A percentile compares a stretch with the other conserved stretches of the same genome.
phyloP scores from a whole-genome alignment of 2,888 invertebrate species.

The Phoenoteleia sp. region DNA sequence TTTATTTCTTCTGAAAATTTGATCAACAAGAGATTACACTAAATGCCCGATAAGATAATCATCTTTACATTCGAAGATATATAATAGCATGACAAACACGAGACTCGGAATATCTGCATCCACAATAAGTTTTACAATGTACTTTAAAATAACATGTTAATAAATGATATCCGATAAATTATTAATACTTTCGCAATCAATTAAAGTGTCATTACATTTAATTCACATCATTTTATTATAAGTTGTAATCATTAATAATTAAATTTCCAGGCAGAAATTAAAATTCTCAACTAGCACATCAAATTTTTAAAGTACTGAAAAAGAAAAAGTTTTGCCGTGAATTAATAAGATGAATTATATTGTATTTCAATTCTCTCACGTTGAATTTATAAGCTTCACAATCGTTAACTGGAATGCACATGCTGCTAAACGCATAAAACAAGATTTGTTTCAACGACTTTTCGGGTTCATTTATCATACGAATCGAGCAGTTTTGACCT shows the following conservation, averaged over 20 bases:
- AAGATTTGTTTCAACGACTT: slow-evolving; percentile 61
- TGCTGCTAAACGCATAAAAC: slow-evolving; percentile 51
- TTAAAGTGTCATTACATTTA: no score
- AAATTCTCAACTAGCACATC: no score
- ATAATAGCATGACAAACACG: slow-evolving; percentile 31
- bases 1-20: slow-evolving; percentile 21
- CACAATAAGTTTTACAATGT: no score
- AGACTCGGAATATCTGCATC: background rate
- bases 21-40: slow-evolving; percentile 11
- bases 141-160: no score
- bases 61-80: background rate
- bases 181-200: no score
- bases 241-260: no score
- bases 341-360: slow-evolving; percentile 10
- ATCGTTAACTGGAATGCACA: slow-evolving; percentile 36
- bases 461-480: slow-evolving; percentile 43
- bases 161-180: no score
- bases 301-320: no score
- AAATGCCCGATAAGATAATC: slow-evolving; percentile 31
- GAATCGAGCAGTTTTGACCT: slow-evolving; percentile 46
- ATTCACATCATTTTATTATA: no score
- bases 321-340: no score
- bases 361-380: background rate
- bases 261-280: no score
- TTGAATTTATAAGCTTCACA: slow-evolving; percentile 25